Conservation (phyloP, 92 coral and sea anemone genomes). For the Bergia sp. region DNA sequence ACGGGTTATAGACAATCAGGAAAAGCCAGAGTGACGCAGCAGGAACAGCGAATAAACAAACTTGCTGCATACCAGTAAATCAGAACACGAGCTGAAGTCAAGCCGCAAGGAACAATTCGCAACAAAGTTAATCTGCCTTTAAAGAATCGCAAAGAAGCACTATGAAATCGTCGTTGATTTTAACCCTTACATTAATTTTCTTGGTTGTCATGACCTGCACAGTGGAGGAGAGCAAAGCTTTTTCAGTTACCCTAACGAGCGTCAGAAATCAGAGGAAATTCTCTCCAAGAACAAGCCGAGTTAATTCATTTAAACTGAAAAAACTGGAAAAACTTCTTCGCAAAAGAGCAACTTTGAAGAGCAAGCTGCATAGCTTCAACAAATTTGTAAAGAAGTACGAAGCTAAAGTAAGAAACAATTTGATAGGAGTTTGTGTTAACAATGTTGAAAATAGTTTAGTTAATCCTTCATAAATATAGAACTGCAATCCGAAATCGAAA, state of each 20-base stretch:
- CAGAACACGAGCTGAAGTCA: background rate
- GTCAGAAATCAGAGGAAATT: background rate
- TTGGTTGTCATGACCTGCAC: constrained; percentile 7
- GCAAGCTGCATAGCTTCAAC: constrained; percentile 23
- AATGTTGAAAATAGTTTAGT: background rate
- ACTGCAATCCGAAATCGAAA: background rate
- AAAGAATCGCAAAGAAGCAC: background rate
- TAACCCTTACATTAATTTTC: background rate
- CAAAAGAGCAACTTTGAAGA: background rate
- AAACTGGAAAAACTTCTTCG: constrained; percentile 2
- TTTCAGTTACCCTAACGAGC: background rate
- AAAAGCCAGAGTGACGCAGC: constrained; percentile 27
- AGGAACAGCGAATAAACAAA: background rate
- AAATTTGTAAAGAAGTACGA: constrained; percentile 35
- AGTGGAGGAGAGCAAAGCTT: constrained; percentile 13
- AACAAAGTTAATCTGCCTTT: background rate
- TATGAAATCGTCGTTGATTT: constrained; percentile 10
- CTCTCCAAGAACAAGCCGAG: constrained; percentile 8
- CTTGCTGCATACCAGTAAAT: background rate
- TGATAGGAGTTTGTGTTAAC: background rate
- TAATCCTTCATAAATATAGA: background rate
- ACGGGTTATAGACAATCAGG: background rate
- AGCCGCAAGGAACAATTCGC: background rate
- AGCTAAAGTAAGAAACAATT: constrained; percentile 11
- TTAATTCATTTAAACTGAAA: background rate